These are phyloP conservation scores for Dendronephthya gigantea DNA, from an alignment of 64 coral and sea anemone species.

Conservation along the genomic window DNA sequence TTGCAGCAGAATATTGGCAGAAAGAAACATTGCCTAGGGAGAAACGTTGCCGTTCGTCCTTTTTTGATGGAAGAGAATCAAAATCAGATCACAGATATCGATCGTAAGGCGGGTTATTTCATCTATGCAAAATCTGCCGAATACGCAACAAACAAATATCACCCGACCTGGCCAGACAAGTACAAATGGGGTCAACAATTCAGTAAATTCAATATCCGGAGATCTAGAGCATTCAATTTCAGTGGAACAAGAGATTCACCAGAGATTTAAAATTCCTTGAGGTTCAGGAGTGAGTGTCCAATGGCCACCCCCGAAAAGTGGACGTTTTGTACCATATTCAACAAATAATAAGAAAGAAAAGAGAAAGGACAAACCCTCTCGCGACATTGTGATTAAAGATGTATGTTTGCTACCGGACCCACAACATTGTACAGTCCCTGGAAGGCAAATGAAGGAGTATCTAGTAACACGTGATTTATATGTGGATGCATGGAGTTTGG, in stretches of 20 bases:
- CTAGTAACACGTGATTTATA: no score
- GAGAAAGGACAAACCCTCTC: background rate
- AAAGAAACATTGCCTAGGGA: no score
- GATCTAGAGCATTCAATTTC: background rate
- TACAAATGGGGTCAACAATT: background rate
- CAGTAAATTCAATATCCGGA: no score
- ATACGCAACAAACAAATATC: background rate
- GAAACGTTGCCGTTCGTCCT: no score
- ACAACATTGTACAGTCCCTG: no score
- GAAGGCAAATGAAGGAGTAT: no score
- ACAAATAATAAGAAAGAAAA: background rate
- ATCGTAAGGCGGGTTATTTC: background rate
- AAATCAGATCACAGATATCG: background rate
- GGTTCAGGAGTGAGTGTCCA: background rate
- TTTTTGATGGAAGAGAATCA: background rate
- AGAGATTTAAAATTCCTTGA: background rate
- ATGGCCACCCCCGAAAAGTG: background rate
- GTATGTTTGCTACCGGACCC: no score
- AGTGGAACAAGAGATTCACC: background rate
- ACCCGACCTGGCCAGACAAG: background rate
- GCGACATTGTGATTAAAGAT: constrained; percentile 26
- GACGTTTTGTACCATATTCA: background rate
- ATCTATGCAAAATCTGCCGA: background rate
- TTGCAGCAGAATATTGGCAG: background rate
- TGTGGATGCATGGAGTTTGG: constrained; percentile 21